A percentile compares a stretch with the other conserved stretches of the same genome.
Conservation (phyloP, 2,888 invertebrate genomes). For the Noctua janthina region DNA sequence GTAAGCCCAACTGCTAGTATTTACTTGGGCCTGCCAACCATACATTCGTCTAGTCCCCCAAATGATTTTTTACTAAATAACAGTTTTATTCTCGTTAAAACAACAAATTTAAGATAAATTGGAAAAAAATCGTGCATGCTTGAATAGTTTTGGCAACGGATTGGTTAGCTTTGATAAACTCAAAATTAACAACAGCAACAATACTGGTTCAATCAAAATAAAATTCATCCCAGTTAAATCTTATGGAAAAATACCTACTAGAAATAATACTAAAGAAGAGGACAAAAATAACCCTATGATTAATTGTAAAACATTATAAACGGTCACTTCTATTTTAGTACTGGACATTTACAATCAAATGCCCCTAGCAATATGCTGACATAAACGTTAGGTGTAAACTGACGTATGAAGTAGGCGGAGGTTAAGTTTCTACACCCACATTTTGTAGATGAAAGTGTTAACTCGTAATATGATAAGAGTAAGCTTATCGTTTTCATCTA, state of each 20-base stretch:
- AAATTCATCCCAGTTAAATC: no score
- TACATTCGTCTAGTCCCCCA: not conserved
- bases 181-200: not conserved
- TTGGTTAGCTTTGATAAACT: not conserved
- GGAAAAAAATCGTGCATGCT: not conserved
- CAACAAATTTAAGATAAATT: not conserved
- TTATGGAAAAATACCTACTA: not conserved
- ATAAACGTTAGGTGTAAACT: conserved; percentile 37
- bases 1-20: not conserved
- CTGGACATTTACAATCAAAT: conserved; percentile 38
- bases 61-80: not conserved
- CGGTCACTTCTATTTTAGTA: conserved; percentile 34
- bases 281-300: conserved; percentile 27
- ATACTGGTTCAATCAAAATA: not conserved
- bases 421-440: conserved; percentile 44
- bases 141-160: not conserved
- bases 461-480: conserved; percentile 28
- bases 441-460: conserved; percentile 53
- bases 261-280: not conserved
- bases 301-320: conserved; percentile 36
- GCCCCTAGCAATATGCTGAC: conserved; percentile 42
- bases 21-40: not conserved
- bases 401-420: conserved; percentile 43
- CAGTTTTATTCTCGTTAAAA: not conserved
- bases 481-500: conserved; percentile 27